Conservation (phyloP, 2,888 invertebrate species). For the Melinaea marsaeus region DNA sequence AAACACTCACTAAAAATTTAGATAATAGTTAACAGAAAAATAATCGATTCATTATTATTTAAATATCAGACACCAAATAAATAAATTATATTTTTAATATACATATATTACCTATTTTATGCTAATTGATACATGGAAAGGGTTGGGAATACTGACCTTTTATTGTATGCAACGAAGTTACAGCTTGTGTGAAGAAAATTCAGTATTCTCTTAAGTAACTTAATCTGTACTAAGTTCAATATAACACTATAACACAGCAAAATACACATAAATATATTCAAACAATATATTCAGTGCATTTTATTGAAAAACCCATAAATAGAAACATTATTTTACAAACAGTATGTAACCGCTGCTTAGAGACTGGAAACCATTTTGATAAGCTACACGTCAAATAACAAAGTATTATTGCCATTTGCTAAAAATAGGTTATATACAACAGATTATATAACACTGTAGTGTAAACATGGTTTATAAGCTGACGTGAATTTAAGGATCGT, state of each 20-base stretch:
- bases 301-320: neutral
- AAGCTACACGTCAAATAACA: neutral
- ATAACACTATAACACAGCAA: neutral
- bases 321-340: too few relatives aligned
- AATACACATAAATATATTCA: neutral
- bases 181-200: neutral
- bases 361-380: neutral
- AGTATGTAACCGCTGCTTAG: neutral
- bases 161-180: neutral
- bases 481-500: too few relatives aligned
- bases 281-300: neutral
- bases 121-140: neutral
- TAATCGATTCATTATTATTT: neutral
- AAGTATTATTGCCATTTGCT: neutral
- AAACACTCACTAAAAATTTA: conserved; percentile 17
- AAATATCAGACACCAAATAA: too few relatives aligned
- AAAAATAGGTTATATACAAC: neutral
- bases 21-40: conserved; percentile 2
- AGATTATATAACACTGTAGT: neutral
- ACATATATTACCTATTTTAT: neutral
- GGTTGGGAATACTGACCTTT: neutral
- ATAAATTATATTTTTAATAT: too few relatives aligned
- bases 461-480: too few relatives aligned
- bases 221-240: neutral
- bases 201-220: neutral